Conservation (phyloP, 1,140 invertebrate genomes). For the Drosophila nigromelanica region DNA sequence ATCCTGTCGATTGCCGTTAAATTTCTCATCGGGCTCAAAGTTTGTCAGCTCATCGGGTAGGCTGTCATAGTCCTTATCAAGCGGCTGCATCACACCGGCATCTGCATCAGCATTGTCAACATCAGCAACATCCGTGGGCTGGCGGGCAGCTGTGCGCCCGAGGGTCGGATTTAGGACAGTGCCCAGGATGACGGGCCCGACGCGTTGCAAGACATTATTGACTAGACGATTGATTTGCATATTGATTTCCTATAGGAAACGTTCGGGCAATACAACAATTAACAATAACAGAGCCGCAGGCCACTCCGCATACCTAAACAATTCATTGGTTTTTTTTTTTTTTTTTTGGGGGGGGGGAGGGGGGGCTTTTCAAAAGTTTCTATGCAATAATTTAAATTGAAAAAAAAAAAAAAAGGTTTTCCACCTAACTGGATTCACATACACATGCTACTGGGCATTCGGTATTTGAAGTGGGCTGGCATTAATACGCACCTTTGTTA, state of each 20-base stretch:
- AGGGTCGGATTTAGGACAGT: slow-evolving; percentile 69
- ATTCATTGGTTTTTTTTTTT: background rate
- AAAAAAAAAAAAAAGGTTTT: background rate
- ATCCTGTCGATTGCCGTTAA: slow-evolving; percentile 34
- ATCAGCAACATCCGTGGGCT: slow-evolving; percentile 4
- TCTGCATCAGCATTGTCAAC: slow-evolving; percentile 10
- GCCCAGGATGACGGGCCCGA: slow-evolving; percentile 74
- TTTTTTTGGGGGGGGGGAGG: too few relatives aligned
- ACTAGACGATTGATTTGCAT: slow-evolving; percentile 80
- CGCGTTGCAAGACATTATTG: slow-evolving; percentile 75
- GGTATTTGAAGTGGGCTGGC: background rate
- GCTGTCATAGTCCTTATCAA: slow-evolving; percentile 58
- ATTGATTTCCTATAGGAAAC: slow-evolving; percentile 80
- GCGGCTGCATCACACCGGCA: slow-evolving; percentile 5
- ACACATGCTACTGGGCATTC: background rate
- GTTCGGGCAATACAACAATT: slow-evolving; percentile 60
- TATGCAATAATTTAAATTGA: slow-evolving; percentile 10
- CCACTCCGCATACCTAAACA: slow-evolving; percentile 18
- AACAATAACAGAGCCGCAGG: slow-evolving; percentile 48
- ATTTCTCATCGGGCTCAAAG: slow-evolving; percentile 64
- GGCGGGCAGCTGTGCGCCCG: slow-evolving; percentile 23
- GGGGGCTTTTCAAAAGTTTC: background rate
- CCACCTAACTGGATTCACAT: slow-evolving; percentile 6
- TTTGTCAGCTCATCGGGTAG: slow-evolving; percentile 58
- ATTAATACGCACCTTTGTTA: slow-evolving; percentile 87